Evolutionary conservation across 2,888 invertebrate species (phyloP).

Genomic region (Calameuta pallipes): DNA sequence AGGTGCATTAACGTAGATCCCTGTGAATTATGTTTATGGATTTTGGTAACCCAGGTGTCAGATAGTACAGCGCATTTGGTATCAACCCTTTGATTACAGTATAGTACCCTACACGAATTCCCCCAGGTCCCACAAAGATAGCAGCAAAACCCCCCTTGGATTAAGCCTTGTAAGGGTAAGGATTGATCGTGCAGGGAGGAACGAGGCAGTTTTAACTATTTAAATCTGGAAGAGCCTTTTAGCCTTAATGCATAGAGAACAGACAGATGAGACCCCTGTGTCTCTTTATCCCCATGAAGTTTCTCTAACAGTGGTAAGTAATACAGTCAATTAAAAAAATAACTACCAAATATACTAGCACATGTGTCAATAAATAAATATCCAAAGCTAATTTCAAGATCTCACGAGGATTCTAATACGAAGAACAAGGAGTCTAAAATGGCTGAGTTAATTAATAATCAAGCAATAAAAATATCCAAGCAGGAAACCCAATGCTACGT

Average conservation of each 20-base stretch:
- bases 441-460: not conserved
- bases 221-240: not conserved
- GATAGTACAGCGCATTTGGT: slow-evolving; percentile 27
- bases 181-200: slow-evolving; percentile 14
- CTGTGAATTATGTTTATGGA: not conserved
- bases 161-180: slow-evolving; percentile 15
- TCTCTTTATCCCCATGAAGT: not conserved
- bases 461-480: not conserved
- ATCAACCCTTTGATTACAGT: slow-evolving; percentile 33
- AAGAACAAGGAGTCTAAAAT: not conserved
- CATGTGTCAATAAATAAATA: not conserved
- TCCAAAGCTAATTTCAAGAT: not conserved
- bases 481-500: not conserved
- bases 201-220: not conserved
- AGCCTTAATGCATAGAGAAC: not conserved
- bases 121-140: not conserved
- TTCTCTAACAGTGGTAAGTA: not conserved
- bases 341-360: not conserved
- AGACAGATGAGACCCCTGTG: not conserved
- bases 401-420: not conserved
- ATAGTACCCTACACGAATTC: slow-evolving; percentile 23
- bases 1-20: not conserved
- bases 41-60: slow-evolving; percentile 26
- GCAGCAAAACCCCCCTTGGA: not conserved
- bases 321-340: not conserved